phyloP scores from a whole-genome alignment of 2,113 vertebrate species.

The Eupsittula cactorum region DNA sequence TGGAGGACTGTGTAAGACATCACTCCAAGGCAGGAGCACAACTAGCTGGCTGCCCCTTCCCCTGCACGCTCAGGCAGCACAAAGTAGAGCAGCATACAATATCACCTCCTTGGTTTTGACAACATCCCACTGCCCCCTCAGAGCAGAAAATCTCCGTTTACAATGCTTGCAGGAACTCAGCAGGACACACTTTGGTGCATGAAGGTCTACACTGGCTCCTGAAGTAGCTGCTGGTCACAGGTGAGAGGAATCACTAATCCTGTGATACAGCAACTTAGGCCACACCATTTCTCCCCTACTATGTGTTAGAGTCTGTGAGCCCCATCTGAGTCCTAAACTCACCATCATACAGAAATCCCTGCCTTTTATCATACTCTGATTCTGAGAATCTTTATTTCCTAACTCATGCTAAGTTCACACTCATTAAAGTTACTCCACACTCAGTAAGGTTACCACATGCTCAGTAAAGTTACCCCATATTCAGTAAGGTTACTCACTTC shows the following conservation, averaged over 20 bases:
- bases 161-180: not conserved
- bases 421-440: not conserved
- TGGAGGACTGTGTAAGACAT: not conserved
- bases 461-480: not conserved
- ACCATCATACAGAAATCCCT: not conserved
- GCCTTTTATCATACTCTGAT: not conserved
- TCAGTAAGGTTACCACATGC: not conserved
- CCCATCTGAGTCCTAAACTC: not conserved
- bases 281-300: not conserved
- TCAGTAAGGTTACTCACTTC: not conserved
- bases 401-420: not conserved
- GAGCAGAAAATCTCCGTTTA: not conserved
- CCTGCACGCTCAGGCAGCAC: not conserved
- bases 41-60: not conserved
- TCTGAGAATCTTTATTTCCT: not conserved
- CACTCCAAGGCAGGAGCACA: not conserved
- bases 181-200: fast-evolving
- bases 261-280: not conserved
- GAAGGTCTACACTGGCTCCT: not conserved
- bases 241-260: not conserved
- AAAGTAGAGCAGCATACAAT: not conserved
- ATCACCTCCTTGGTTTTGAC: not conserved
- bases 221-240: not conserved
- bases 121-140: not conserved
- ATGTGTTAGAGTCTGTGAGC: not conserved